A percentile compares a stretch with the other conserved stretches of the same genome.
These are phyloP conservation scores for Colletes collaris DNA, from an alignment of 2,888 invertebrate genomes.

Conservation along the genomic window DNA sequence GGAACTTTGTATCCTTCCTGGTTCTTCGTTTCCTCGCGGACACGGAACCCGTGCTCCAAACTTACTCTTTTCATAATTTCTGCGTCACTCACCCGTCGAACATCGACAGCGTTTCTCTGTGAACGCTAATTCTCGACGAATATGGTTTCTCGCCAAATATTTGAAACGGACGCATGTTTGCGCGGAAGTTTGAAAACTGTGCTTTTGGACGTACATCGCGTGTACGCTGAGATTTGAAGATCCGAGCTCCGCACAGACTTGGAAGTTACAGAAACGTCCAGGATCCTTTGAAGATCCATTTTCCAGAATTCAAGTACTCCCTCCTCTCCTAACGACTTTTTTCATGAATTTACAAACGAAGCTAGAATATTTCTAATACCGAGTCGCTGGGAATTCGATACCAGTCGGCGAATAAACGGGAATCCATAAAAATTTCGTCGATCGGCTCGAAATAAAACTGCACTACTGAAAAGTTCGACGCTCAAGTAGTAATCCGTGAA, in stretches of 20 bases:
- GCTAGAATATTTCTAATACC: no score
- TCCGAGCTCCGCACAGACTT: no score
- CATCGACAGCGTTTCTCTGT: not conserved
- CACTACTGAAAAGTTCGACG: not conserved
- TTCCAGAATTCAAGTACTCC: no score
- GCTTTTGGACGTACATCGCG: no score
- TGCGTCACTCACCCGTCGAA: conserved; percentile 9
- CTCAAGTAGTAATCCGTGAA: conserved; percentile 6
- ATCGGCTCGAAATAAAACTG: not conserved
- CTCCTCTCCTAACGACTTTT: no score
- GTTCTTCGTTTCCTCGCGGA: conserved; percentile 18
- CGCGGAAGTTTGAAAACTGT: no score
- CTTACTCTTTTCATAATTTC: conserved; percentile 43
- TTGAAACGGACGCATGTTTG: no score
- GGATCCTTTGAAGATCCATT: no score
- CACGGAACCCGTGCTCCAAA: conserved; percentile 10
- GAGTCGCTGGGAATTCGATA: not conserved
- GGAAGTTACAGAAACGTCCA: no score
- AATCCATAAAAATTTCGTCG: not conserved
- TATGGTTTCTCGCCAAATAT: not conserved
- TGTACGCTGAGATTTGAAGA: no score
- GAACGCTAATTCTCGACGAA: conserved; percentile 4
- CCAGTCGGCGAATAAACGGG: not conserved
- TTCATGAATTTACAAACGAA: not conserved
- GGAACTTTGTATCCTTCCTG: conserved; percentile 47